phyloP scores from a whole-genome alignment of 2,888 invertebrate species.

The Philaethria dido region DNA sequence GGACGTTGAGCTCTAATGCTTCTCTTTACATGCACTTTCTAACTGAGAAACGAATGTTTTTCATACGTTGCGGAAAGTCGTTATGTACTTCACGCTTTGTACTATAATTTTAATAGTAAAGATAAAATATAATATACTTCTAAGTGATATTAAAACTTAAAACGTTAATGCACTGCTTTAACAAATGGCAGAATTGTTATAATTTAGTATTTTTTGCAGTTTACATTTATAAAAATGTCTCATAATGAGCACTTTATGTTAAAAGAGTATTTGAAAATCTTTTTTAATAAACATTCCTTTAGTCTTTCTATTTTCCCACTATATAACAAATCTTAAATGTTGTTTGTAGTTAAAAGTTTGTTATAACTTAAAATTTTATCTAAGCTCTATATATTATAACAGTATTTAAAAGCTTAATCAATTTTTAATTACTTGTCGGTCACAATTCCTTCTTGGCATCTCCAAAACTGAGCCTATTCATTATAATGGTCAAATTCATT shows the following conservation, averaged over 20 bases:
- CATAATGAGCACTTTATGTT: background rate
- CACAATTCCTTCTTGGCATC: background rate
- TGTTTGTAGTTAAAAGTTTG: conserved; percentile 3
- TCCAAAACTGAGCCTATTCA: conserved; percentile 42
- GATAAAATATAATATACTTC: conserved; percentile 5
- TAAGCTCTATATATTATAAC: no score
- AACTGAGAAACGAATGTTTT: conserved; percentile 32
- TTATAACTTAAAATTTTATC: background rate
- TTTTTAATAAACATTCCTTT: background rate
- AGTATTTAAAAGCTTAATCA: background rate
- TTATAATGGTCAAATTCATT: conserved; percentile 59
- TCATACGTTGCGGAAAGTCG: conserved; percentile 31
- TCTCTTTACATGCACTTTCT: conserved; percentile 41
- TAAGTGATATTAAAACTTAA: background rate
- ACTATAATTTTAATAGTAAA: conserved; percentile 11
- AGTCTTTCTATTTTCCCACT: background rate
- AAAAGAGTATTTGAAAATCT: background rate
- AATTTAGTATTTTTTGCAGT: background rate
- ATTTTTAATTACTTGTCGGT: background rate
- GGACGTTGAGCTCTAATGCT: conserved; percentile 46
- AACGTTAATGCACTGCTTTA: conserved; percentile 14
- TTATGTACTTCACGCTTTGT: conserved; percentile 29
- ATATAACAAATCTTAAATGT: background rate
- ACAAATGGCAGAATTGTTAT: background rate
- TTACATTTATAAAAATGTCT: background rate